Conservation (phyloP, 2,797 vertebrate species). For the Crenuchus spilurus region DNA sequence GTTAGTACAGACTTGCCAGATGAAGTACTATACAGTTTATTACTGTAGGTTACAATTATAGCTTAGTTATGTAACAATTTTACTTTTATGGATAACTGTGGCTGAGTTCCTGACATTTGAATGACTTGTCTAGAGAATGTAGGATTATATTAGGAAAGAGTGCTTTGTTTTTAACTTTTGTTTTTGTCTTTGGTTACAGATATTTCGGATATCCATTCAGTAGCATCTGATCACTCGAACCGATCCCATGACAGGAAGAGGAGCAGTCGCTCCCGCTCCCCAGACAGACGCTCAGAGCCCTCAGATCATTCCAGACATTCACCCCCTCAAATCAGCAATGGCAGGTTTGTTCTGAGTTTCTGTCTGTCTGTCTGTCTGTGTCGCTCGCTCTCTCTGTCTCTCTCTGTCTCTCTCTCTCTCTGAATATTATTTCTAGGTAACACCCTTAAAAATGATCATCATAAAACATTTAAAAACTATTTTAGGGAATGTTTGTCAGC, state of each 20-base stretch:
- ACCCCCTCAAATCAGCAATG: conserved; percentile 94
- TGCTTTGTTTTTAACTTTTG: too few species aligned
- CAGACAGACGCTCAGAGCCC: conserved; percentile 93
- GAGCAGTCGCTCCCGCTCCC: conserved; percentile 92
- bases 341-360: conserved; percentile 81
- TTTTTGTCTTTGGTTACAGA: conserved; percentile 77
- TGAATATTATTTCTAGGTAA: too few species aligned
- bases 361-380: background rate
- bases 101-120: background rate
- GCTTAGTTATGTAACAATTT: too few species aligned
- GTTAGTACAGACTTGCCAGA: conserved; percentile 72
- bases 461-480: too few species aligned
- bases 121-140: background rate
- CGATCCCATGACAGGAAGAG: conserved; percentile 93
- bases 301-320: conserved; percentile 97
- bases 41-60: background rate
- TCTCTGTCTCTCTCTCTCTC: background rate
- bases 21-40: background rate
- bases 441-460: too few species aligned
- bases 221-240: conserved; percentile 98
- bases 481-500: too few species aligned
- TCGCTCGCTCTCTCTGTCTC: background rate
- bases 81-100: background rate
- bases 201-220: conserved; percentile 99
- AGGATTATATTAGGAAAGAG: too few species aligned